Evolutionary conservation across 1,140 invertebrate species (phyloP).

Genomic region (Rhagoletis pomonella): DNA sequence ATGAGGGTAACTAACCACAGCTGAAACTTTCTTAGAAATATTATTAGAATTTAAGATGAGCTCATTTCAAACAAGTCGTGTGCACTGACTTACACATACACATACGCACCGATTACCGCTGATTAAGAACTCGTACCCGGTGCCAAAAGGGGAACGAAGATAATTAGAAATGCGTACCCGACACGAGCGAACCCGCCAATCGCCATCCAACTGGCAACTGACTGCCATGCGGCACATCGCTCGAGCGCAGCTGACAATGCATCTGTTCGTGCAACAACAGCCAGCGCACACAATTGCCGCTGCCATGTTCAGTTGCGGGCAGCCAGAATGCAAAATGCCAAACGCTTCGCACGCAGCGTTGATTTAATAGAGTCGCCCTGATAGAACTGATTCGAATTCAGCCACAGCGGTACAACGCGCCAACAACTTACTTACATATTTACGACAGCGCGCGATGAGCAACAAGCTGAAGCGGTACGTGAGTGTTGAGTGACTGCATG

Average conservation of each 20-base stretch:
- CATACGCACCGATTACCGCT: background rate
- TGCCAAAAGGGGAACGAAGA: constrained; percentile 11
- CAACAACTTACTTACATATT: background rate
- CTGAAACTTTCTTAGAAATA: constrained; percentile 47
- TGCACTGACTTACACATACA: background rate
- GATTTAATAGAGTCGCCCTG: constrained; percentile 58
- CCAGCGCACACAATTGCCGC: background rate
- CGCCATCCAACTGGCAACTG: constrained; percentile 1
- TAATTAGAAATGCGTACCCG: constrained; percentile 59
- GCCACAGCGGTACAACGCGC: background rate
- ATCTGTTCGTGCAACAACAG: background rate
- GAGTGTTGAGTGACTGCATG: background rate
- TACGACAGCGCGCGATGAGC: background rate
- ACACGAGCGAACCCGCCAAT: constrained; percentile 54
- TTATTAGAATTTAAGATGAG: constrained; percentile 45
- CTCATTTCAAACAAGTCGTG: constrained; percentile 27
- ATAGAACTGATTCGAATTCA: constrained; percentile 55
- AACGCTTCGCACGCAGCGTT: constrained; percentile 17
- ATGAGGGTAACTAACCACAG: constrained; percentile 15
- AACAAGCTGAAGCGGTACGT: background rate
- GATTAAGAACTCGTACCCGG: background rate
- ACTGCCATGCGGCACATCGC: constrained; percentile 9
- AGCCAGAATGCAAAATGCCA: background rate
- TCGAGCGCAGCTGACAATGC: background rate
- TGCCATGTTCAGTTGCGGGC: background rate